Conservation (phyloP, 2,888 invertebrate species). For the Parasteatoda lunata region DNA sequence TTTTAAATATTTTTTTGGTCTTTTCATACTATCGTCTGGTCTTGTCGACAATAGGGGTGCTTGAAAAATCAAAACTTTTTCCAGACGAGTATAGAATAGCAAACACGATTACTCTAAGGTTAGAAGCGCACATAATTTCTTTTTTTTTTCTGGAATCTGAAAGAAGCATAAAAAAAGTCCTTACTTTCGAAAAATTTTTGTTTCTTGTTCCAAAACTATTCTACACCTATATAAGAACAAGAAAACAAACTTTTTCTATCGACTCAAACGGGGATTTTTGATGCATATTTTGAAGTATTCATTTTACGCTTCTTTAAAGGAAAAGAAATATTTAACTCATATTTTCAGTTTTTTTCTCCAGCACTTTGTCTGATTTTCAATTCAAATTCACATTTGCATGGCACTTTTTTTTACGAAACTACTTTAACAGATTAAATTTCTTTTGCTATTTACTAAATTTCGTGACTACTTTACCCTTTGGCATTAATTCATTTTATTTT, state of each 20-base stretch:
- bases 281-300: constrained; percentile 55
- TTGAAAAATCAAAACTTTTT: constrained; percentile 59
- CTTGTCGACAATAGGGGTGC: constrained; percentile 49
- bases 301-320: constrained; percentile 28
- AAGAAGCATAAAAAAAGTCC: too few species aligned
- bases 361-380: too few species aligned
- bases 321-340: constrained; percentile 20
- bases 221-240: constrained; percentile 13
- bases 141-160: too few species aligned
- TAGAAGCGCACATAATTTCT: constrained; percentile 25
- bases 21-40: constrained; percentile 15
- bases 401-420: too few species aligned
- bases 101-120: constrained; percentile 59
- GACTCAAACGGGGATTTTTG: constrained; percentile 40
- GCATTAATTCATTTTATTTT: too few species aligned
- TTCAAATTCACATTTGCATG: too few species aligned
- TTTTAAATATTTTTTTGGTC: neutral
- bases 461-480: too few species aligned
- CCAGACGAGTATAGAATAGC: constrained; percentile 51
- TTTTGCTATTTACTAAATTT: too few species aligned
- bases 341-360: too few species aligned
- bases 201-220: constrained; percentile 10
- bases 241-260: constrained; percentile 35
- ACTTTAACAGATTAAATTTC: too few species aligned
- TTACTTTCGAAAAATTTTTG: neutral